Conservation (phyloP, 2,113 vertebrate genomes). For the Zapornia atra region DNA sequence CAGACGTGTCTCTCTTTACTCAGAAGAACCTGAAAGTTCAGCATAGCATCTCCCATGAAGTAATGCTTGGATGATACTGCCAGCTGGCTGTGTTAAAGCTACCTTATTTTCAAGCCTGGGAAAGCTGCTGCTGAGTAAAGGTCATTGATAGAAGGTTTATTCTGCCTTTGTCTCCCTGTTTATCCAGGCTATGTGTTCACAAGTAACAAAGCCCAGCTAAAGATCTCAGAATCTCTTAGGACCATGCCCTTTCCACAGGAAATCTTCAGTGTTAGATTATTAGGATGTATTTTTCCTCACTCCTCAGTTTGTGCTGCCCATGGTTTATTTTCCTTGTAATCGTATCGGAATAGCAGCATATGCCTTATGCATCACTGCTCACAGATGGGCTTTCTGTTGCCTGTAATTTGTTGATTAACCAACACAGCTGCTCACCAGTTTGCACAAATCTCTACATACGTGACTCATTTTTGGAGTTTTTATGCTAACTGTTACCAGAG, state of each 20-base stretch:
- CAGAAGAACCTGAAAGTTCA: slow-evolving; percentile 64
- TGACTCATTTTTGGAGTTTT: neutral
- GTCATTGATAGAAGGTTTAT: slow-evolving; percentile 16
- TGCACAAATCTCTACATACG: neutral
- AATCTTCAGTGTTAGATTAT: neutral
- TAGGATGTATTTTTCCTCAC: neutral
- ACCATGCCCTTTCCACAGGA: neutral
- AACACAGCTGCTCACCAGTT: neutral
- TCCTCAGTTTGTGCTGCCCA: neutral
- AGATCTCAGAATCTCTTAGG: neutral
- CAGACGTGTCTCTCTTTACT: slow-evolving; percentile 28
- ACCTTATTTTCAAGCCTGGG: slow-evolving; percentile 32
- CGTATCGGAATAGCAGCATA: neutral
- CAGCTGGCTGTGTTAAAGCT: slow-evolving; percentile 35
- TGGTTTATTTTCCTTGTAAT: neutral
- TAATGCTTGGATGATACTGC: slow-evolving; percentile 45
- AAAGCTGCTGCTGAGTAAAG: slow-evolving; percentile 54
- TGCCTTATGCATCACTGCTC: neutral
- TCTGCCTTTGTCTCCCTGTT: slow-evolving; percentile 22
- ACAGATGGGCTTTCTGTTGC: neutral
- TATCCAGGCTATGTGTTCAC: neutral
- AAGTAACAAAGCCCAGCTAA: neutral
- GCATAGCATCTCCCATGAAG: slow-evolving; percentile 54
- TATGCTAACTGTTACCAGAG: neutral
- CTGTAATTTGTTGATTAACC: neutral